Evolutionary conservation across 2,888 invertebrate genomes (phyloP).

Genomic region (Syritta pipiens): DNA sequence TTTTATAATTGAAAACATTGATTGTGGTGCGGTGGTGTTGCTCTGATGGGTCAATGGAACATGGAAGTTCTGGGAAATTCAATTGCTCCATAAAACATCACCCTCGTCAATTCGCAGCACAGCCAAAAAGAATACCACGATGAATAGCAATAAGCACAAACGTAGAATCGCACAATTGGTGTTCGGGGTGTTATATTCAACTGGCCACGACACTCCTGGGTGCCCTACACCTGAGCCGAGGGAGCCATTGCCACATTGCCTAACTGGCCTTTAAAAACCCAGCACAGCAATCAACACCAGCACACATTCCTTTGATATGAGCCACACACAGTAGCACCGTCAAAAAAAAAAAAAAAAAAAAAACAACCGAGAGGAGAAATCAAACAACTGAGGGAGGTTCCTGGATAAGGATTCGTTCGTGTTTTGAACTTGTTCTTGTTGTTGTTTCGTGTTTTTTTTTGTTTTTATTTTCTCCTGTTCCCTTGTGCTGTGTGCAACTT

Average conservation of each 20-base stretch:
- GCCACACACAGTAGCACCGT: conserved; percentile 50
- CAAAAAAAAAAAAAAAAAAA: conserved; percentile 22
- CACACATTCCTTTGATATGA: conserved; percentile 68
- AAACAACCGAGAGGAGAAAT: too few species aligned
- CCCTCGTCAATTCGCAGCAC: conserved; percentile 47
- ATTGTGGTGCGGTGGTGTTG: conserved; percentile 10
- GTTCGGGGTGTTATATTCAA: conserved; percentile 79
- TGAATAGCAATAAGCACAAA: conserved; percentile 72
- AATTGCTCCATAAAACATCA: conserved; percentile 58
- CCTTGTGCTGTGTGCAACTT: conserved; percentile 15
- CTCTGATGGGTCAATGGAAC: conserved; percentile 43
- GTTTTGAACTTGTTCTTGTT: conserved; percentile 45
- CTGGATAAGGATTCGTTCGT: conserved; percentile 40
- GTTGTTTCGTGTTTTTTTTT: too few species aligned
- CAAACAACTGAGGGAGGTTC: conserved; percentile 61
- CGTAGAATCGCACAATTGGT: conserved; percentile 78
- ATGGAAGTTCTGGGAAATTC: conserved; percentile 32
- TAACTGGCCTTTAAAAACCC: conserved; percentile 80
- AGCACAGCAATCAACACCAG: conserved; percentile 79
- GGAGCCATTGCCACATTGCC: conserved; percentile 79
- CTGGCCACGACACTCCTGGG: conserved; percentile 80
- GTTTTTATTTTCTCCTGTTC: conserved; percentile 13
- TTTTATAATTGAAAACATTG: conserved; percentile 43
- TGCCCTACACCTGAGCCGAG: conserved; percentile 79
- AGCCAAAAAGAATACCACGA: conserved; percentile 56